phyloP scores from a whole-genome alignment of 2,888 invertebrate genomes.

The Polydrusus cervinus region DNA sequence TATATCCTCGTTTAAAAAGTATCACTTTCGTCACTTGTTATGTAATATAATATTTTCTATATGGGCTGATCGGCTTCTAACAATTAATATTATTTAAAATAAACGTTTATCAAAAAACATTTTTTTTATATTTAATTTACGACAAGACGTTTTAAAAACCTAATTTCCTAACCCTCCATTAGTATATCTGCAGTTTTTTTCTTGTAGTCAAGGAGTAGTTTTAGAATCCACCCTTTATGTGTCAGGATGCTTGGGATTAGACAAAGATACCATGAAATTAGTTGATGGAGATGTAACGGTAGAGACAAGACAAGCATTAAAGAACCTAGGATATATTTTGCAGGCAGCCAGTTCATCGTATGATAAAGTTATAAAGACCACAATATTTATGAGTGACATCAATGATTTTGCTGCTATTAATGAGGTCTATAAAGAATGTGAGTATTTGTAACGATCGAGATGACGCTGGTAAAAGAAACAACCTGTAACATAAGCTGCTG shows the following conservation, averaged over 20 bases:
- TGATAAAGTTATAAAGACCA: conserved; percentile 89
- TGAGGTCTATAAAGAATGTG: conserved; percentile 89
- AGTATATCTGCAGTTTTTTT: background rate
- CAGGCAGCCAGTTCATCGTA: conserved; percentile 82
- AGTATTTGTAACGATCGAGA: too few species aligned
- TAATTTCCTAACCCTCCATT: too few species aligned
- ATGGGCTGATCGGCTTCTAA: too few species aligned
- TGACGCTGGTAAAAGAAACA: too few species aligned
- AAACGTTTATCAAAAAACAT: too few species aligned
- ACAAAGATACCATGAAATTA: conserved; percentile 79
- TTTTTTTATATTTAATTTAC: too few species aligned
- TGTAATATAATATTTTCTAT: too few species aligned
- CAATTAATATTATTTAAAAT: too few species aligned
- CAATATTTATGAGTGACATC: conserved; percentile 86
- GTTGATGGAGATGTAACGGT: conserved; percentile 83
- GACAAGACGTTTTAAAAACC: too few species aligned
- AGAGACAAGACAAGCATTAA: conserved; percentile 84
- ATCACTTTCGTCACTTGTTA: too few species aligned
- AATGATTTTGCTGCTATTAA: conserved; percentile 88
- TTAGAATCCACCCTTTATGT: conserved; percentile 89
- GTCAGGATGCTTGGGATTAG: conserved; percentile 89
- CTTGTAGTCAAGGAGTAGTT: conserved; percentile 85
- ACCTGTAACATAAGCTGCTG: too few species aligned
- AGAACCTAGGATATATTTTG: conserved; percentile 85
- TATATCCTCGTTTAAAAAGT: too few species aligned